These are phyloP conservation scores for Apamea epomidion DNA, from an alignment of 2,888 invertebrate species.

Conservation along the genomic window DNA sequence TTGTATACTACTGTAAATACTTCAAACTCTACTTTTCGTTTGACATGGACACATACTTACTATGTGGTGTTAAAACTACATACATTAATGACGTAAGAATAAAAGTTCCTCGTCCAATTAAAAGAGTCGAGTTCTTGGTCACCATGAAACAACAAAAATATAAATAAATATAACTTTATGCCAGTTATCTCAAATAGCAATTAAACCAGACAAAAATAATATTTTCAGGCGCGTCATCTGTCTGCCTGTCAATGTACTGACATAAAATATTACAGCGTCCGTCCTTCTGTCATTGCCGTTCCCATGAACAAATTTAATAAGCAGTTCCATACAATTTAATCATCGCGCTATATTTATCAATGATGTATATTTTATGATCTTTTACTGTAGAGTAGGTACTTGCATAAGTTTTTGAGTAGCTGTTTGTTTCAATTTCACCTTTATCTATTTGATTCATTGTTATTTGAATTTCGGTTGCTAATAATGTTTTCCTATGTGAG, in stretches of 20 bases:
- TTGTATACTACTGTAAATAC: not conserved
- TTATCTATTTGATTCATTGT: constrained; percentile 12
- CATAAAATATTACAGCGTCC: constrained; percentile 47
- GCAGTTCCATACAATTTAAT: constrained; percentile 59
- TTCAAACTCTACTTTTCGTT: not conserved
- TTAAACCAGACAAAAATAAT: constrained; percentile 51
- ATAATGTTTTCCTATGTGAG: not conserved
- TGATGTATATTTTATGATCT: constrained; percentile 75
- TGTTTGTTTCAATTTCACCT: constrained; percentile 9
- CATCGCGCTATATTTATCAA: constrained; percentile 71
- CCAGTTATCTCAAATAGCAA: constrained; percentile 38
- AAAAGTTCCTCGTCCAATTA: constrained; percentile 3
- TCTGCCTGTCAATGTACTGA: constrained; percentile 49
- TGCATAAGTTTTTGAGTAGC: constrained; percentile 27
- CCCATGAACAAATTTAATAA: constrained; percentile 66
- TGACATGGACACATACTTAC: not conserved
- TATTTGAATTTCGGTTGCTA: not conserved
- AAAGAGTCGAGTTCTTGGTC: constrained; percentile 6
- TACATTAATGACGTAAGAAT: not conserved
- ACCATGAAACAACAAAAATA: constrained; percentile 9
- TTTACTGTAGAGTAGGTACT: constrained; percentile 64
- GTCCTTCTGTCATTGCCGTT: constrained; percentile 39
- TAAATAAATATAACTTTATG: constrained; percentile 22
- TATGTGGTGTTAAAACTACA: not conserved
- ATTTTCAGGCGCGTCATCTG: constrained; percentile 45